phyloP scores from a whole-genome alignment of 2,888 invertebrate species.

The Tridacna crocea region DNA sequence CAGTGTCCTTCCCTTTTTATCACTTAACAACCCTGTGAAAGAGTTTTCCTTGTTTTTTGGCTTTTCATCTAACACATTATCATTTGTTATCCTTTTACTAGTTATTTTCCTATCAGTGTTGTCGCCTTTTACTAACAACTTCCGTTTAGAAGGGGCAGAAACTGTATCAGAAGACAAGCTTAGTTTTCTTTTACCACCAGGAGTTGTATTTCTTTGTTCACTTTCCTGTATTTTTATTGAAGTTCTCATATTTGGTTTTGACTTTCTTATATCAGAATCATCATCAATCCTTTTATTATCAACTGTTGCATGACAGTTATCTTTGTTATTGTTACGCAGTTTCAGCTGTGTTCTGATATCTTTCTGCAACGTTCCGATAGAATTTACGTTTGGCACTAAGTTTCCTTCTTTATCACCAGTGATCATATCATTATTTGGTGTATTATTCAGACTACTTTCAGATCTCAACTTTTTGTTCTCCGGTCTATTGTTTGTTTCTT shows the following conservation, averaged over 20 bases:
- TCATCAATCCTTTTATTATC: not conserved
- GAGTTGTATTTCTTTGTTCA: slow-evolving; percentile 29
- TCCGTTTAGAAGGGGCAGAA: slow-evolving; percentile 45
- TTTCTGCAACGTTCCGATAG: no score
- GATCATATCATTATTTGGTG: not conserved
- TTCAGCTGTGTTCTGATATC: slow-evolving; percentile 2
- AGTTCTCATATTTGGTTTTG: not conserved
- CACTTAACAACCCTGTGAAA: not conserved
- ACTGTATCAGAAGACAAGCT: slow-evolving; percentile 29
- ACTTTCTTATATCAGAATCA: not conserved
- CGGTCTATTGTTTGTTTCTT: slow-evolving; percentile 14
- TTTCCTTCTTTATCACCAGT: no score
- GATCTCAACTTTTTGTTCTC: slow-evolving; percentile 21
- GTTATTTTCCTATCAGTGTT: slow-evolving; percentile 30
- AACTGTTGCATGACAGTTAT: not conserved
- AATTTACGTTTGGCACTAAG: no score
- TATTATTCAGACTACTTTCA: not conserved
- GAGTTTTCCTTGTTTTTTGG: not conserved
- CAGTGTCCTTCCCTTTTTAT: no score
- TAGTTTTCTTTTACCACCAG: slow-evolving; percentile 47
- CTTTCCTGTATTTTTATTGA: not conserved
- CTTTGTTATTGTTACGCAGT: not conserved
- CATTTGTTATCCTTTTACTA: slow-evolving; percentile 2
- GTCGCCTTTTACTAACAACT: not conserved
- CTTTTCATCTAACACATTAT: not conserved